Conservation (phyloP, 2,888 invertebrate species). For the Polia nebulosa region DNA sequence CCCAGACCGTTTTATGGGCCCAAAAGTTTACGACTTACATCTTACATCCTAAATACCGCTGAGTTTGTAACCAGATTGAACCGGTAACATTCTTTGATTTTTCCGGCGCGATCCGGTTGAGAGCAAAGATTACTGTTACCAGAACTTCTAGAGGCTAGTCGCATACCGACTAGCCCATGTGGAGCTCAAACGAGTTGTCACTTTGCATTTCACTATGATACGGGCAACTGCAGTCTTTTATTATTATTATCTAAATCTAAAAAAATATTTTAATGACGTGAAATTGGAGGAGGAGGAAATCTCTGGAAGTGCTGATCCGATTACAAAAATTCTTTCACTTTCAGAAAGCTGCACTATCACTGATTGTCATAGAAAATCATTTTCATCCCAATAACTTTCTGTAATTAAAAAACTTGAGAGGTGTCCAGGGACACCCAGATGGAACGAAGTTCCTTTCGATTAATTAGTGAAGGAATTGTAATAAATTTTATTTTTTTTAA, state of each 20-base stretch:
- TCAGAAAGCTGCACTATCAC: neutral
- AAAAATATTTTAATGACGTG: neutral
- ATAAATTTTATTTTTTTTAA: no score
- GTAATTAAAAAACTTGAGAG: no score
- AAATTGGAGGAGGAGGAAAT: neutral
- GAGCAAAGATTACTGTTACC: conserved; percentile 38
- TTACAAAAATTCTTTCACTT: neutral
- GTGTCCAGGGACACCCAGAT: no score
- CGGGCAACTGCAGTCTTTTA: neutral
- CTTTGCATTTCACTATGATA: neutral
- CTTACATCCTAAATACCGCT: conserved; percentile 12
- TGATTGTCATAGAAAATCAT: neutral
- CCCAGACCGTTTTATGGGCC: conserved; percentile 15
- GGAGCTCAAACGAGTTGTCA: neutral
- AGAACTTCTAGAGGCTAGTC: conserved; percentile 21
- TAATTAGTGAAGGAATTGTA: no score
- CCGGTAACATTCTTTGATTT: conserved; percentile 39
- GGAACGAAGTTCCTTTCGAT: no score
- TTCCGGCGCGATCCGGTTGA: conserved; percentile 32
- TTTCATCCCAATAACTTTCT: no score
- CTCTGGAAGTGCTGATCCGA: neutral
- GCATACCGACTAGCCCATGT: neutral
- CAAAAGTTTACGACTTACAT: conserved; percentile 24
- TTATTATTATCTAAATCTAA: neutral
- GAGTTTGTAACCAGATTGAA: conserved; percentile 30